A percentile compares a stretch with the other conserved stretches of the same genome.
Conservation (phyloP, 2,888 invertebrate genomes). For the Oxyscelio sp. region DNA sequence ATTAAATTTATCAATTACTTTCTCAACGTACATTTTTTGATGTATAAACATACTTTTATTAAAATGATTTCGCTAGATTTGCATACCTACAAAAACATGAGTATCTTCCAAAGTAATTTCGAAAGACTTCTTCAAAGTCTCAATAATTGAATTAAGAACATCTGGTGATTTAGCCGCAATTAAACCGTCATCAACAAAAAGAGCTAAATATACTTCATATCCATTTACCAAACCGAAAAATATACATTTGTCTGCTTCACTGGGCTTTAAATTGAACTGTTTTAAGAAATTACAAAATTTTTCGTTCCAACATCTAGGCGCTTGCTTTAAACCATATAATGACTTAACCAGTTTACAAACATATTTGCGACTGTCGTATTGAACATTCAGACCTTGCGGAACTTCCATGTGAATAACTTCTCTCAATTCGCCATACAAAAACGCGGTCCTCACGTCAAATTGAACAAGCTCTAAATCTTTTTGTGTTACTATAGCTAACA, state of each 20-base stretch:
- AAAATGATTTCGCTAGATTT: conserved; percentile 43
- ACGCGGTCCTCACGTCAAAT: conserved; percentile 66
- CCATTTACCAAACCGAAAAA: conserved; percentile 3
- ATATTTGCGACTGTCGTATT: not conserved
- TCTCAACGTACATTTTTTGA: conserved; percentile 51
- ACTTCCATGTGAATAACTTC: conserved; percentile 58
- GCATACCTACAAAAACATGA: conserved; percentile 58
- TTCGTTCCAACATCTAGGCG: conserved; percentile 36
- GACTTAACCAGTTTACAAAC: conserved; percentile 41
- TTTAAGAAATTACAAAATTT: conserved; percentile 16
- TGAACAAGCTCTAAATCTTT: conserved; percentile 56
- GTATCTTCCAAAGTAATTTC: conserved; percentile 32
- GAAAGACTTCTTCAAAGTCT: conserved; percentile 33
- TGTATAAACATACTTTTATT: conserved; percentile 48
- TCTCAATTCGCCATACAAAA: conserved; percentile 63
- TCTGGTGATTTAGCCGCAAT: not conserved
- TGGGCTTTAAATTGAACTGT: conserved; percentile 6
- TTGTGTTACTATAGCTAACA: conserved; percentile 48
- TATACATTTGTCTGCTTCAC: conserved; percentile 33
- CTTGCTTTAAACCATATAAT: no score
- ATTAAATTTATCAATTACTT: conserved; percentile 49
- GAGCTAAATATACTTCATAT: conserved; percentile 13
- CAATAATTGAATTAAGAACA: conserved; percentile 22
- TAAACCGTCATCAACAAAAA: conserved; percentile 43
- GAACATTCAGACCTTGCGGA: conserved; percentile 24